Conservation (phyloP, 2,113 vertebrate species). For the Ahaetulla prasina region DNA sequence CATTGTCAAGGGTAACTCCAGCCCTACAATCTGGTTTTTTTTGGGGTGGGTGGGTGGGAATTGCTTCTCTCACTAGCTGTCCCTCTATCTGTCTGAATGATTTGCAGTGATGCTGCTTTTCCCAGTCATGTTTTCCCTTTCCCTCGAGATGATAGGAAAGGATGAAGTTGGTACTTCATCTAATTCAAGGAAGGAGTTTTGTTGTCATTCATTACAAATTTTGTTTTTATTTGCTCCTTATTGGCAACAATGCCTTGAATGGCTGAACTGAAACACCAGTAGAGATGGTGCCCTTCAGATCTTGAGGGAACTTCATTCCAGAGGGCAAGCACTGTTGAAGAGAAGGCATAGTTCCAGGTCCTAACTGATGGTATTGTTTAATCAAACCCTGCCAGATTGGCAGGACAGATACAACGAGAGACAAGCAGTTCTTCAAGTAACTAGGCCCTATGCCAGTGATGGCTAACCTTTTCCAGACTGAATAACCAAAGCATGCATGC, state of each 20-base stretch:
- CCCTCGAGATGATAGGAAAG: neutral
- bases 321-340: neutral
- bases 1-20: neutral
- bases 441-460: neutral
- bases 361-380: neutral
- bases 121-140: neutral
- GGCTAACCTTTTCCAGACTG: no score
- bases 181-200: neutral
- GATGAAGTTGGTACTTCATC: neutral
- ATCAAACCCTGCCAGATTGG: neutral
- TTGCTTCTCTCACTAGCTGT: neutral
- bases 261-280: neutral
- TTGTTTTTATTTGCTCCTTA: neutral
- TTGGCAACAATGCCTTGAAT: neutral
- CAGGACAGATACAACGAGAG: neutral
- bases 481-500: no score
- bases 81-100: neutral
- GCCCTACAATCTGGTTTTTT: neutral
- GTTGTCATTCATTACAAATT: neutral
- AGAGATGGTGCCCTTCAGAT: neutral
- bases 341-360: neutral
- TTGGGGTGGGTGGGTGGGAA: neutral
- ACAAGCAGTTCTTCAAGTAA: neutral
- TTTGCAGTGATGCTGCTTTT: neutral
- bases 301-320: neutral